Percentiles rank a stretch among this genome's conserved stretches.
Evolutionary conservation across 2,113 vertebrate species (phyloP).

Genomic region (Acanthisitta chloris): DNA sequence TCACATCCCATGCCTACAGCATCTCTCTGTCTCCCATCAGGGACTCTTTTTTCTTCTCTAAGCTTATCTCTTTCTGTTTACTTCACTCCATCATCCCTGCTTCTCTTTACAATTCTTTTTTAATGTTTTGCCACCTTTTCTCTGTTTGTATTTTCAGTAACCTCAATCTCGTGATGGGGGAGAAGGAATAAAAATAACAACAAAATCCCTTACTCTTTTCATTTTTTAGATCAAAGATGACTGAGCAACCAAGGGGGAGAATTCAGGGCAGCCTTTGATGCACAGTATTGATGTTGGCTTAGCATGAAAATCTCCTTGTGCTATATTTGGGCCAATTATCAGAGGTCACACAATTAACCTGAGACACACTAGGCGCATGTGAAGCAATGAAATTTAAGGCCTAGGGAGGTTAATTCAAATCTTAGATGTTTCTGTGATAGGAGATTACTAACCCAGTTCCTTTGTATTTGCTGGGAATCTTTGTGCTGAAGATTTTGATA

Average conservation of each 20-base stretch:
- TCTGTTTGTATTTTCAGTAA: slow-evolving; percentile 36
- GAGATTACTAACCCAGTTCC: not conserved
- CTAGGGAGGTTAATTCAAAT: slow-evolving; percentile 45
- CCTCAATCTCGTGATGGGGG: not conserved
- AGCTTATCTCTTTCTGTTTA: not conserved
- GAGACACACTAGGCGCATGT: not conserved
- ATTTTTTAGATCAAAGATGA: slow-evolving; percentile 65
- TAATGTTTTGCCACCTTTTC: not conserved
- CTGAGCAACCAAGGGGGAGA: slow-evolving; percentile 3
- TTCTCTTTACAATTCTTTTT: not conserved
- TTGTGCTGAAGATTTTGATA: not conserved
- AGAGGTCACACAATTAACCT: slow-evolving; percentile 53
- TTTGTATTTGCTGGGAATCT: not conserved
- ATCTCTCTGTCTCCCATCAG: not conserved
- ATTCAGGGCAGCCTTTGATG: slow-evolving; percentile 63
- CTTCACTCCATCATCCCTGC: not conserved
- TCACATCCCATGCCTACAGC: not conserved
- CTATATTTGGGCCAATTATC: slow-evolving; percentile 52
- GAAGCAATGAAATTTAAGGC: slow-evolving; percentile 12
- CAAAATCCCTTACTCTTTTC: slow-evolving; percentile 48
- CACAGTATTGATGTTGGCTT: slow-evolving; percentile 59
- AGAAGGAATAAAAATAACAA: slow-evolving; percentile 53
- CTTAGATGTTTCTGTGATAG: slow-evolving; percentile 37
- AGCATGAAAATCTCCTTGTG: slow-evolving; percentile 51
- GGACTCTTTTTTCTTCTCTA: not conserved